These are phyloP conservation scores for Anableps anableps DNA, from an alignment of 2,797 vertebrate species.

Conservation along the genomic window DNA sequence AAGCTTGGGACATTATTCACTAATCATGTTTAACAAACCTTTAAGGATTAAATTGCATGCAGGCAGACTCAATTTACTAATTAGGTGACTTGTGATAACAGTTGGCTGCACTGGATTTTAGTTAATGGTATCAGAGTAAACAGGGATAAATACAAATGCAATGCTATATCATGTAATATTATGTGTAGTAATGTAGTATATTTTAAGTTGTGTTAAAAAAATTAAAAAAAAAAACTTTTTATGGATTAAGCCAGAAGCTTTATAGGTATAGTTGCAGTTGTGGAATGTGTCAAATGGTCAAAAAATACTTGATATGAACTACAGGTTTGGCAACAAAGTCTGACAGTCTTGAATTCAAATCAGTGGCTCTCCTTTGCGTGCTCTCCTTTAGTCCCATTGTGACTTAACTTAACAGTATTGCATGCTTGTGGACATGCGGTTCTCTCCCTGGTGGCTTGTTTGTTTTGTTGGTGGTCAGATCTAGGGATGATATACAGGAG, in stretches of 20 bases:
- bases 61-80: not conserved
- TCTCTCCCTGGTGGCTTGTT: conserved; percentile 77
- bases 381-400: conserved; percentile 31
- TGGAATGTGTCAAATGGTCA: not conserved
- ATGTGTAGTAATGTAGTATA: not conserved
- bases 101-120: not conserved
- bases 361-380: conserved; percentile 10
- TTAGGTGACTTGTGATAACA: not conserved
- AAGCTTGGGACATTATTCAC: not conserved
- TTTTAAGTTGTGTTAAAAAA: not conserved
- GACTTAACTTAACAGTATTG: conserved; percentile 30
- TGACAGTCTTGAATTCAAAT: conserved; percentile 33
- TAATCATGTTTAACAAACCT: not conserved
- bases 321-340: conserved; percentile 10
- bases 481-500: conserved; percentile 75
- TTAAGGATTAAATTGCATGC: not conserved
- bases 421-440: conserved; percentile 52
- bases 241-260: not conserved
- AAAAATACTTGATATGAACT: not conserved
- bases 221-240: not conserved
- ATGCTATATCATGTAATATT: not conserved
- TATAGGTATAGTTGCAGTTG: not conserved
- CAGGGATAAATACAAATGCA: not conserved
- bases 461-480: conserved; percentile 76
- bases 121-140: not conserved